Evolutionary conservation across 2,797 vertebrate genomes (phyloP).

Genomic region (Hirundo rustica): DNA sequence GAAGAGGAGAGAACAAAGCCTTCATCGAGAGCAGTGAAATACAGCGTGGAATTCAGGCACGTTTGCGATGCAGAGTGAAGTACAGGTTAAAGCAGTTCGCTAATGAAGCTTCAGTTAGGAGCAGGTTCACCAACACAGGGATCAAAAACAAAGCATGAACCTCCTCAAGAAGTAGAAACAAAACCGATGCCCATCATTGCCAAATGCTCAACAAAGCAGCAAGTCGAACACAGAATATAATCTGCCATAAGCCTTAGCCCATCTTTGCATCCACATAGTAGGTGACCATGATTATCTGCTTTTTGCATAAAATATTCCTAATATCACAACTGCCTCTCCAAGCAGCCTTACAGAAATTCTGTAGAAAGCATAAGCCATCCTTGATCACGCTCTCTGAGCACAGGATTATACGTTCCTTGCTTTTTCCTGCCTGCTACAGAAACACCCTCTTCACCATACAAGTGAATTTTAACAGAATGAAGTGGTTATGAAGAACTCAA

Average conservation of each 20-base stretch:
- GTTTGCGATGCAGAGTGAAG: background rate
- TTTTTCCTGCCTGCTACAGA: background rate
- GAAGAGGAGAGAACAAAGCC: conserved; percentile 28
- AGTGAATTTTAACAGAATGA: background rate
- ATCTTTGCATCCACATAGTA: background rate
- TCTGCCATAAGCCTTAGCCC: background rate
- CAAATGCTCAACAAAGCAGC: background rate
- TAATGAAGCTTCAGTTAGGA: background rate
- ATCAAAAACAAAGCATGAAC: background rate
- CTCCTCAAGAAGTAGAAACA: background rate
- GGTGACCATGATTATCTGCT: background rate
- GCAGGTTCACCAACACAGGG: background rate
- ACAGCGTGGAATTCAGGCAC: fast-evolving
- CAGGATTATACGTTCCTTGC: background rate
- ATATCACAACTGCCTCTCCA: background rate
- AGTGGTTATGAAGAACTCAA: background rate
- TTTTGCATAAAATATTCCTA: background rate
- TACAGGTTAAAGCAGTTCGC: background rate
- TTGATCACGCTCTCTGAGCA: background rate
- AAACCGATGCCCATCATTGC: background rate
- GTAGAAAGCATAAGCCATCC: background rate
- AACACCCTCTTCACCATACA: background rate
- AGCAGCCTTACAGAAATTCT: background rate
- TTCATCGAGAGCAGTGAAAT: background rate
- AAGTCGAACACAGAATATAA: background rate